phyloP scores from a whole-genome alignment of 2,888 invertebrate genomes.

The Trissoscelio sp. region DNA sequence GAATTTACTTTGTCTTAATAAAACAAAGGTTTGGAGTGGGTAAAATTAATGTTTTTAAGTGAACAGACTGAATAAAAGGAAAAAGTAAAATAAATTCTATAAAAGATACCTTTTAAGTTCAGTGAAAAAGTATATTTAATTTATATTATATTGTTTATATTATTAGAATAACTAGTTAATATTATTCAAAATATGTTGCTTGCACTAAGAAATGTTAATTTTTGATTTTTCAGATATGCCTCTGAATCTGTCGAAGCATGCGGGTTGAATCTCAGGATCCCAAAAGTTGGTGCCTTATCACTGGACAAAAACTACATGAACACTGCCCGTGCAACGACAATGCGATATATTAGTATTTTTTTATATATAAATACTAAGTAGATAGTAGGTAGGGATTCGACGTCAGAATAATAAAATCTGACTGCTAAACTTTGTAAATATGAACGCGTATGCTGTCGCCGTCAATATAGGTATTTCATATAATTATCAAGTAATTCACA shows the following conservation, averaged over 20 bases:
- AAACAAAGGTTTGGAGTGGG: no score
- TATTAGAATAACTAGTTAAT: no score
- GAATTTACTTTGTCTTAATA: no score
- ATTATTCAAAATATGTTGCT: no score
- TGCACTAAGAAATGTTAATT: no score
- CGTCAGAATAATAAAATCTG: constrained; percentile 73
- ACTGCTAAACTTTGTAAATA: constrained; percentile 80
- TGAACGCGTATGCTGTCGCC: constrained; percentile 77
- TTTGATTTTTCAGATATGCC: constrained; percentile 94
- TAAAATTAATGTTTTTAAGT: no score
- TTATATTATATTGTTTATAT: no score
- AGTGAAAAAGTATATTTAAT: no score
- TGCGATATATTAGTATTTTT: constrained; percentile 83
- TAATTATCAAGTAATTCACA: constrained; percentile 74
- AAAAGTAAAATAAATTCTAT: no score
- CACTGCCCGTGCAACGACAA: constrained; percentile 83
- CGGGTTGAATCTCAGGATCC: constrained; percentile 85
- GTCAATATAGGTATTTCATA: constrained; percentile 78
- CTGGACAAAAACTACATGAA: constrained; percentile 78
- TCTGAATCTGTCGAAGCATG: constrained; percentile 94
- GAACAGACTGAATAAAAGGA: no score
- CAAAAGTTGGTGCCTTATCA: constrained; percentile 80
- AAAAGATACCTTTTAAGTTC: no score
- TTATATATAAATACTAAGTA: constrained; percentile 80
- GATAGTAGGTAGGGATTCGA: constrained; percentile 78